Evolutionary conservation across 2,888 invertebrate genomes (phyloP).

Genomic region (Microctonus aethiopoides): DNA sequence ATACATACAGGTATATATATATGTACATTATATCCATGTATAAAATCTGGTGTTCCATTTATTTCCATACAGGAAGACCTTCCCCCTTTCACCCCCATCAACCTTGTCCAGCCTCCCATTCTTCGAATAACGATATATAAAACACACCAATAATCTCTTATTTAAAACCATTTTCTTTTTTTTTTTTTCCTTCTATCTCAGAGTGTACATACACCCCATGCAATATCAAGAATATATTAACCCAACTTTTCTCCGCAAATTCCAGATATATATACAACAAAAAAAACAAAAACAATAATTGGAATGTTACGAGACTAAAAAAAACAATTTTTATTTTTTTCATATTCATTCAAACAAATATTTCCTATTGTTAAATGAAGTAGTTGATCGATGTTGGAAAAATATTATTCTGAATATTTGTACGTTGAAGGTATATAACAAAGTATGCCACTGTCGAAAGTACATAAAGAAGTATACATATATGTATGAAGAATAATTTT

Average conservation of each 20-base stretch:
- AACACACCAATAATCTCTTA: not conserved
- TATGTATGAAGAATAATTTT: constrained; percentile 39
- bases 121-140: constrained; percentile 23
- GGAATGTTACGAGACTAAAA: no score
- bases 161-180: no score
- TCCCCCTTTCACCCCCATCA: constrained; percentile 16
- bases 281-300: no score
- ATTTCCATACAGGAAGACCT: constrained; percentile 66
- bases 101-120: not conserved
- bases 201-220: no score
- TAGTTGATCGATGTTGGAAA: not conserved
- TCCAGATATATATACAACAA: no score
- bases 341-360: not conserved
- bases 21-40: constrained; percentile 38
- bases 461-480: not conserved
- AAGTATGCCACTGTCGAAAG: not conserved
- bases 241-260: no score
- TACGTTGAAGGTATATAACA: not conserved
- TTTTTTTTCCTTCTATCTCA: not conserved
- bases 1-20: not conserved
- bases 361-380: not conserved
- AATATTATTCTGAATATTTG: constrained; percentile 1
- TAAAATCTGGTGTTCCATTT: constrained; percentile 47
- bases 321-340: not conserved
- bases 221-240: no score